Evolutionary conservation across 1,140 invertebrate genomes (phyloP), one percentile per base, ranked within the genome.

Genomic region (Lucilia cuprina): DNA sequence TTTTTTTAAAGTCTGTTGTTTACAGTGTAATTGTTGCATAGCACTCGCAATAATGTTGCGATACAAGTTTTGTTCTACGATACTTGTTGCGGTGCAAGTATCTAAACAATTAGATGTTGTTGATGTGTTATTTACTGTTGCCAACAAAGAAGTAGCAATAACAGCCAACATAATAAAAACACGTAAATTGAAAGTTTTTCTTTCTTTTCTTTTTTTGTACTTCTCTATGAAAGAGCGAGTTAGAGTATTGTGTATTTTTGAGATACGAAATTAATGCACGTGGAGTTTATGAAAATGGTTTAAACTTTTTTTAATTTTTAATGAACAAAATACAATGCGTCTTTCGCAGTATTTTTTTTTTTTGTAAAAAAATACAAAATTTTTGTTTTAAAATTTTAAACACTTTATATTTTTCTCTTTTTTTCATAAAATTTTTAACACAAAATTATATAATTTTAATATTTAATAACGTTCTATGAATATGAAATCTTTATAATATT

Each of bases 401-500:
- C 17, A 12, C 17, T 75, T 80, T 7, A 77, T 35, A n/a, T 77
- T 41, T 17, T n/a, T 77, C 19, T 50, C 25, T 35, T 78, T 19
- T 50, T 74, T 49, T 49, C 13, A 19, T 70, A 21, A 10, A 49
- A 30, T 30, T 41, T 77, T 77, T 34, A n/a, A n/a, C 30, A 17
- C 34, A 8, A 78, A 30, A 78, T 60, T 60, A 60, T 60, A 60
- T 60, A 60, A 60, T 60, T 14, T 30, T 25, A 74, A 8, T 30
- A 34, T 5, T 80, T 50, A 80, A n/a, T 21, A 49, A 80, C 17
- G 41, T 80, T 88, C 85, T 90, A 89, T 88, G 86, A 89, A 90
- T 85, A 90, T 85, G 85, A 89, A 86, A 86, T 90, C 89, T 85
- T 88, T 90, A 82, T 86, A 89, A 70, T 85, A 84, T 77, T 84